Conservation (phyloP, 2,888 invertebrate species). For the Meloe dianella region DNA sequence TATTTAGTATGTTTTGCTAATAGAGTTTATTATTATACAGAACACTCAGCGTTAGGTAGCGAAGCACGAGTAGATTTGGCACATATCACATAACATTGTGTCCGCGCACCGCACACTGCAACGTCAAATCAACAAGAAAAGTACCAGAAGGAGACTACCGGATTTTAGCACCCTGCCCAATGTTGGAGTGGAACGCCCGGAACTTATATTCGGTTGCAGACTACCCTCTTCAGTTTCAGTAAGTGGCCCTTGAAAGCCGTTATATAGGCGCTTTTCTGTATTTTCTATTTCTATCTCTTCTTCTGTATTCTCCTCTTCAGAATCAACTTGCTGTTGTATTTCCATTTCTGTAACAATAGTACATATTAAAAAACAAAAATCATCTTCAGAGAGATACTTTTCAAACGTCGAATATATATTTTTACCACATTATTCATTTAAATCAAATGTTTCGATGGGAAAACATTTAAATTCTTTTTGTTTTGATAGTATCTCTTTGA, state of each 20-base stretch:
- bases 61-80: slow-evolving; percentile 59
- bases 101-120: slow-evolving; percentile 44
- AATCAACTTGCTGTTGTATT: slow-evolving; percentile 63
- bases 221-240: slow-evolving; percentile 64
- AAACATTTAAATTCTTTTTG: not conserved
- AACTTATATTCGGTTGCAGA: slow-evolving; percentile 43
- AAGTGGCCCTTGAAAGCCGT: slow-evolving; percentile 71
- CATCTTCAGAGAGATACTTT: not conserved
- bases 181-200: slow-evolving; percentile 37
- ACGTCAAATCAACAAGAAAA: slow-evolving; percentile 52
- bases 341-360: slow-evolving; percentile 65
- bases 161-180: slow-evolving; percentile 31
- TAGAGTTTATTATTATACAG: slow-evolving; percentile 36
- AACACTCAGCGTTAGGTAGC: slow-evolving; percentile 54
- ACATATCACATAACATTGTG: slow-evolving; percentile 56
- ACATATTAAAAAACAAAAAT: slow-evolving; percentile 30
- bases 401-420: slow-evolving; percentile 11
- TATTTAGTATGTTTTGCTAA: slow-evolving; percentile 23
- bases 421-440: not conserved
- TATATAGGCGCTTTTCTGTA: slow-evolving; percentile 52
- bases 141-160: slow-evolving; percentile 44
- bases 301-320: slow-evolving; percentile 58
- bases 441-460: not conserved
- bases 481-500: not conserved
- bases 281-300: slow-evolving; percentile 48